phyloP scores from a whole-genome alignment of 2,113 vertebrate genomes.

The Sus scrofa region DNA sequence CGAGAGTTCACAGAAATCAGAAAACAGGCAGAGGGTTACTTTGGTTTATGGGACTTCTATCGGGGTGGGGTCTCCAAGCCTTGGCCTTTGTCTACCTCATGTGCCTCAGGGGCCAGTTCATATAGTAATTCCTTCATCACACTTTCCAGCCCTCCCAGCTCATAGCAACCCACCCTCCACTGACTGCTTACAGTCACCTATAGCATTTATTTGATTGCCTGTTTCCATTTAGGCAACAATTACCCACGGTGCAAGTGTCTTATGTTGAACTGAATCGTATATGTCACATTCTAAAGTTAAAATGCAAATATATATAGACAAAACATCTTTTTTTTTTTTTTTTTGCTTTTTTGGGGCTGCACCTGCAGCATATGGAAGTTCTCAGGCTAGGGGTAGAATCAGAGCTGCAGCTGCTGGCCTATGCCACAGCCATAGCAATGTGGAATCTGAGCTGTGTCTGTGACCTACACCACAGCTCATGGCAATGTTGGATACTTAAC shows the following conservation, averaged over 20 bases:
- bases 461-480: too few species aligned
- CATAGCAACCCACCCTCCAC: not conserved
- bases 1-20: conserved; percentile 16
- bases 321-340: too few species aligned
- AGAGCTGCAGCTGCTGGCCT: too few species aligned
- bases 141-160: not conserved
- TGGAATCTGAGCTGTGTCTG: too few species aligned
- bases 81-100: not conserved
- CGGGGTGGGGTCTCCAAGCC: not conserved
- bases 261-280: not conserved
- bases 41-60: not conserved
- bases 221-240: not conserved
- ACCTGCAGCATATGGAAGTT: too few species aligned
- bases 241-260: not conserved
- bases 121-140: not conserved
- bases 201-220: not conserved
- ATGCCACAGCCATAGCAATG: too few species aligned
- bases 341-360: too few species aligned
- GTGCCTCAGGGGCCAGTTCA: not conserved
- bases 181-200: not conserved
- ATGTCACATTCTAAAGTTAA: not conserved
- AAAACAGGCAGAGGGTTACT: not conserved
- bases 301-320: not conserved
- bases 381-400: too few species aligned
- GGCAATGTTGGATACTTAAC: too few species aligned